These are phyloP conservation scores for Tenrec ecaudatus DNA, from an alignment of 2,113 vertebrate genomes.

Conservation along the genomic window DNA sequence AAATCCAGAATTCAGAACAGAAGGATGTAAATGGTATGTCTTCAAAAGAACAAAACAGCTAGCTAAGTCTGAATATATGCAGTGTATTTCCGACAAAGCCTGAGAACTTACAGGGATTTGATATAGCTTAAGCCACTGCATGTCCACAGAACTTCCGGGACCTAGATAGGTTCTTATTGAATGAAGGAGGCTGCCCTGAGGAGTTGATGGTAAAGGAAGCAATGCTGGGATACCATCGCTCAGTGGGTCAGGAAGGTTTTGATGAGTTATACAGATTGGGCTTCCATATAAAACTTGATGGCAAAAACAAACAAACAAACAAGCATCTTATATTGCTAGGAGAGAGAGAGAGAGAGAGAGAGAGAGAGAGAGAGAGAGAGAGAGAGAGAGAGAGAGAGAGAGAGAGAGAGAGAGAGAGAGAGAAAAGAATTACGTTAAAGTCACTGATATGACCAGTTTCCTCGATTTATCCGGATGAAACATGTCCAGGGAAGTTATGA, in stretches of 20 bases:
- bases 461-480: conserved; percentile 35
- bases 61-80: background rate
- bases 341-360: background rate
- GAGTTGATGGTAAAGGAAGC: background rate
- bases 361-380: background rate
- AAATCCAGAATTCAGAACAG: background rate
- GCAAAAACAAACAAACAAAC: background rate
- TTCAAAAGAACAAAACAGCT: background rate
- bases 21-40: background rate
- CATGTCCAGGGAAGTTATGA: background rate
- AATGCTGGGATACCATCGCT: no score
- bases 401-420: background rate
- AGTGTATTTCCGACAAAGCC: no score
- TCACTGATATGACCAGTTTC: background rate
- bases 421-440: background rate
- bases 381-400: background rate
- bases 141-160: background rate
- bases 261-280: background rate
- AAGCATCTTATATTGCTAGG: background rate
- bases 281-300: background rate
- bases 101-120: background rate
- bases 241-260: background rate
- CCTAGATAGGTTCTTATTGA: background rate
- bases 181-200: background rate
- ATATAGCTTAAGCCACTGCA: background rate